Evolutionary conservation across 2,113 vertebrate species (phyloP), one percentile per base, ranked within the genome.

Genomic region (Nothobranchius furzeri): DNA sequence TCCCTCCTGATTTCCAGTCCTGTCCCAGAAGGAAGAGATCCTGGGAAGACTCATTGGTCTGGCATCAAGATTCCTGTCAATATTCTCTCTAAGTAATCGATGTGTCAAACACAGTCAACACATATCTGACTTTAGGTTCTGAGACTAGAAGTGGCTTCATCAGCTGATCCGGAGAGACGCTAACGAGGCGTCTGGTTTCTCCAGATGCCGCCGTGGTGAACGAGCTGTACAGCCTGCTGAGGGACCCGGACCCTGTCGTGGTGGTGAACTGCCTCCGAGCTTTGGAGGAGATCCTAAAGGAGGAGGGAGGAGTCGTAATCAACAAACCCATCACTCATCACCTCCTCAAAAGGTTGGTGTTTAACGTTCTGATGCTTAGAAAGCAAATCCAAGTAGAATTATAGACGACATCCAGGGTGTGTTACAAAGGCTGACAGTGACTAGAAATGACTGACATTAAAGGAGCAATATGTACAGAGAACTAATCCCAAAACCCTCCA

Each of bases 241-340:
- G 97, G n/a, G 97, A 99, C 79, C 92, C 91, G 0, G 97, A 99
- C 84, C 97, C 98, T 0, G 96, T 99, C 49, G 96, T 99, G 50
- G 94, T 98, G 9, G 96, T 99, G 37, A 99, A 99, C 85, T 98
- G 98, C 69, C 92, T 99, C 71, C 92, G 96, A 66, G 95, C 97
- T 11, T 90, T 99, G 60, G 96, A 99, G 76, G 97, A 99, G 85
- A 96, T 99, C 66, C 80, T 99, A 67, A 95, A 92, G 77, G 92
- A 93, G 15, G 98, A 99, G 78, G 96, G 96, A 63, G 98, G 97
- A 17, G 94, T 99, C 20, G 95, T 97, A 59, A 97, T 99, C 68
- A 99, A 99, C 90, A 98, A 97, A 68, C 95, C 96, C 51, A 98
- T 99, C 25, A 95, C 98, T 12, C 97, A 98, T 78, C 96, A 99